phyloP scores from a whole-genome alignment of 2,113 vertebrate genomes.

The Panurus biarmicus region DNA sequence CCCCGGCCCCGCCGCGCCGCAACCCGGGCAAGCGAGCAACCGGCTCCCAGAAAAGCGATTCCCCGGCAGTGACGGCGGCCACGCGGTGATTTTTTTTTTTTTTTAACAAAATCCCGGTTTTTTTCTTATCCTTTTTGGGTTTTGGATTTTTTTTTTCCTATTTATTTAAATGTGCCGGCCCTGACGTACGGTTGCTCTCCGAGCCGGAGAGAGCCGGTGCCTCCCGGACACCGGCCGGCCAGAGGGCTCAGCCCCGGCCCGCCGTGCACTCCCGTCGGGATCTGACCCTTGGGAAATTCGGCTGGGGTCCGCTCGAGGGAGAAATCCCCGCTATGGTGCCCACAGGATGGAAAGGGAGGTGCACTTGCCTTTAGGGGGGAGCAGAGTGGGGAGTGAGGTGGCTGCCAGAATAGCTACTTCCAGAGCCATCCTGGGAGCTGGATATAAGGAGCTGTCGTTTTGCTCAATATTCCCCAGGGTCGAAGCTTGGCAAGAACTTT shows the following conservation, averaged over 20 bases:
- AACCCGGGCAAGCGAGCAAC: too few species aligned
- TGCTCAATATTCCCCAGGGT: not conserved
- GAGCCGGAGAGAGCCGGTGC: not conserved
- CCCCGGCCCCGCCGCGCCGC: not conserved
- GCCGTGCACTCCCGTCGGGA: not conserved
- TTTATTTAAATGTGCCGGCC: not conserved
- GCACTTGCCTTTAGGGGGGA: not conserved
- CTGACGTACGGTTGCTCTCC: not conserved
- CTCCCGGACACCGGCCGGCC: too few species aligned
- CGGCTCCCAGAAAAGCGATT: not conserved
- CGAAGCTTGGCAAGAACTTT: not conserved
- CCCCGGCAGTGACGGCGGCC: not conserved
- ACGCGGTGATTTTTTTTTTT: not conserved
- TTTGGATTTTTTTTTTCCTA: too few species aligned
- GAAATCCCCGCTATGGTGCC: not conserved
- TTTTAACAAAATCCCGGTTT: not conserved
- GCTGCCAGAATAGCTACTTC: not conserved
- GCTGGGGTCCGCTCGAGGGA: not conserved
- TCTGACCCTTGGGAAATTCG: not conserved
- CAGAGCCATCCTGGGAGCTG: not conserved
- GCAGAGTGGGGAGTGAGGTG: not conserved
- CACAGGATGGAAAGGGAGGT: accelerated
- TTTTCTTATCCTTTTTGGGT: too few species aligned
- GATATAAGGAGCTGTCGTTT: not conserved
- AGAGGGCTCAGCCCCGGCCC: too few species aligned